Evolutionary conservation across 2,797 vertebrate species (phyloP).

Genomic region (Acanthopagrus latus): DNA sequence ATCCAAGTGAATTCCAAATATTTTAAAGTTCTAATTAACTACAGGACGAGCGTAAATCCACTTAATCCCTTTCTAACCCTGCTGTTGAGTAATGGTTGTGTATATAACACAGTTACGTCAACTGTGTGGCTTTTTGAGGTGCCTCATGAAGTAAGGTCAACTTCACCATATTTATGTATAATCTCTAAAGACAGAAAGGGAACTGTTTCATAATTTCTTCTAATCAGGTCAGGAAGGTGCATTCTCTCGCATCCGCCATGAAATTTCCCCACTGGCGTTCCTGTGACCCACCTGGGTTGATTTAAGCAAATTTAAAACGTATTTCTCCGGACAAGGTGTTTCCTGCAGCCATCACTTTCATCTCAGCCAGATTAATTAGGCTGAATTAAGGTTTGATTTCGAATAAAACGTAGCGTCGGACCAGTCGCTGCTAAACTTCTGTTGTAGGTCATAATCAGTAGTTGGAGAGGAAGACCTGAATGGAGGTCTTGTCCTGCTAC

Average conservation of each 20-base stretch:
- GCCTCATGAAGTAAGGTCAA: neutral
- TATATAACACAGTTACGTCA: neutral
- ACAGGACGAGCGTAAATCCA: neutral
- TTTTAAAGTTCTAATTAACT: neutral
- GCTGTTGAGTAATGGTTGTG: neutral
- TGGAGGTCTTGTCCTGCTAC: slow-evolving; percentile 79
- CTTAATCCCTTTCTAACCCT: neutral
- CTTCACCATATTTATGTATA: slow-evolving; percentile 21
- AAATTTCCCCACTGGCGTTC: slow-evolving; percentile 46
- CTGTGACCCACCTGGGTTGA: slow-evolving; percentile 53
- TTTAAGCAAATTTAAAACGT: slow-evolving; percentile 36
- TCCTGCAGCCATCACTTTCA: slow-evolving; percentile 52
- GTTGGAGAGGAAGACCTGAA: slow-evolving; percentile 78
- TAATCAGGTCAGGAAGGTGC: slow-evolving; percentile 43
- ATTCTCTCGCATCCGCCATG: slow-evolving; percentile 35
- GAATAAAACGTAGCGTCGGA: slow-evolving; percentile 57
- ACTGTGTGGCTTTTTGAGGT: neutral
- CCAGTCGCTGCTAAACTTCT: slow-evolving; percentile 51
- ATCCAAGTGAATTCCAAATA: neutral
- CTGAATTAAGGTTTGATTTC: slow-evolving; percentile 46
- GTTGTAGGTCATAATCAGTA: slow-evolving; percentile 71
- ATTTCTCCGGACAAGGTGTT: slow-evolving; percentile 46
- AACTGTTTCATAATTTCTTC: slow-evolving; percentile 41
- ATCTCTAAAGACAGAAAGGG: slow-evolving; percentile 31
- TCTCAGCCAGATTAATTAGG: slow-evolving; percentile 49